Evolutionary conservation across 2,888 invertebrate species (phyloP), one percentile per base, ranked within the genome.

Genomic region (Lypha dubia): DNA sequence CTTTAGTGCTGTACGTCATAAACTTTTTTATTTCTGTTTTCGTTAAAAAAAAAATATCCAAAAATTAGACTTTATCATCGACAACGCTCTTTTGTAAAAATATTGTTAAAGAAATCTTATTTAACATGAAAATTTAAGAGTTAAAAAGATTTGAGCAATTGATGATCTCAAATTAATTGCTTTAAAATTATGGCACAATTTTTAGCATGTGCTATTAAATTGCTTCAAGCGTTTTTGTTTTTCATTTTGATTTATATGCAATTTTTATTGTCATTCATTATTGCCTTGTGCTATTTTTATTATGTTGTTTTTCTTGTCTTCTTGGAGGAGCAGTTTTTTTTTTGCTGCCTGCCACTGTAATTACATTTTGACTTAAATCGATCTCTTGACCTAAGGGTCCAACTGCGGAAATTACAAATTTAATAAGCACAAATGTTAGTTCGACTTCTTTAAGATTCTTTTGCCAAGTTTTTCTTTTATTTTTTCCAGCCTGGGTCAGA

Each of bases 391-490:
- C 90, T 87, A 89, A 90, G 88, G 90, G 90, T 89, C 90, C 90
- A 91, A 88, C 90, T 88, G 88, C 90, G 90, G 91, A 90, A 90
- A 90, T 90, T 91, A 89, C 90, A 89, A 90, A 90, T 91, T 91
- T 90, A 90, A 91, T 90, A 89, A 90, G 86, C 86, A 83, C 79
- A 77, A 85, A 58, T 63, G 77, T 77, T 70, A 17, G 81, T 63
- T 56, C 0, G 22, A 46, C 46, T 35, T 73, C 58, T 73, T 60
- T 53, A 35, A 56, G 65, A 73, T 35, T 44, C 62, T 81, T 46
- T 20, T 73, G 13, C 71, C 51, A 11, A 17, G n/a, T 4, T n/a
- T 22, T 65, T 60, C 20, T 60, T 63, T 28, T 1, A 11, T 28
- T 32, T 49, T 5, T 51, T 22, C 32, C 20, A 22, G 32, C 46